A percentile compares a stretch with the other conserved stretches of the same genome.
Conservation (phyloP, 2,888 invertebrate species). For the Agonopterix alstromeriana region DNA sequence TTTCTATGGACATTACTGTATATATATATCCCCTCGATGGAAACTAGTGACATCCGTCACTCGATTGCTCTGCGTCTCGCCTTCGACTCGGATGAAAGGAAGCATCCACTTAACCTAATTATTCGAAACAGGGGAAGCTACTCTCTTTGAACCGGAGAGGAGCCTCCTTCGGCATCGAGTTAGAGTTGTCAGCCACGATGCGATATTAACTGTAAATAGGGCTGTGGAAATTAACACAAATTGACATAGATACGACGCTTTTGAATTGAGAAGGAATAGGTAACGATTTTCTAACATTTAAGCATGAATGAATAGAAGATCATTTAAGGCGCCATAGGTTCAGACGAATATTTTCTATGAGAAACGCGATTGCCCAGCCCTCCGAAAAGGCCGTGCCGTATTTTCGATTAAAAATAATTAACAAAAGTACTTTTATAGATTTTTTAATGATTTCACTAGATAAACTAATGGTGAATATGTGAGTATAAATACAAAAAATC, state of each 20-base stretch:
- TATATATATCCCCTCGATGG: no score
- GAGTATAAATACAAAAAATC: no score
- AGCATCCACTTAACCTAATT: constrained; percentile 57
- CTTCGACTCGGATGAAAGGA: constrained; percentile 22
- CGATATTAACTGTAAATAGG: not conserved
- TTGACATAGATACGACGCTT: not conserved
- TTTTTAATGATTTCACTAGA: no score
- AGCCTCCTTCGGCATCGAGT: constrained; percentile 7
- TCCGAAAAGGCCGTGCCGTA: no score
- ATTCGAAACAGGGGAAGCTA: constrained; percentile 22
- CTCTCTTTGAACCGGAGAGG: constrained; percentile 22
- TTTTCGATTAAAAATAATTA: no score
- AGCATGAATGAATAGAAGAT: not conserved
- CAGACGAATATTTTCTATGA: no score
- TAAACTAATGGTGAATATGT: no score
- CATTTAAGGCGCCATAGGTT: no score
- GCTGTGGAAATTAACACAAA: not conserved
- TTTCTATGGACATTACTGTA: no score
- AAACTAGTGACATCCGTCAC: constrained; percentile 1
- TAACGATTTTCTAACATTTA: not conserved
- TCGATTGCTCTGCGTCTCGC: constrained; percentile 31
- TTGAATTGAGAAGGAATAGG: not conserved
- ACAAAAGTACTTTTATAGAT: no score
- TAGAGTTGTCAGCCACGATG: not conserved
- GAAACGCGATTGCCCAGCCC: no score